Conservation (phyloP, 2,888 invertebrate species). For the Andrena bicolor region DNA sequence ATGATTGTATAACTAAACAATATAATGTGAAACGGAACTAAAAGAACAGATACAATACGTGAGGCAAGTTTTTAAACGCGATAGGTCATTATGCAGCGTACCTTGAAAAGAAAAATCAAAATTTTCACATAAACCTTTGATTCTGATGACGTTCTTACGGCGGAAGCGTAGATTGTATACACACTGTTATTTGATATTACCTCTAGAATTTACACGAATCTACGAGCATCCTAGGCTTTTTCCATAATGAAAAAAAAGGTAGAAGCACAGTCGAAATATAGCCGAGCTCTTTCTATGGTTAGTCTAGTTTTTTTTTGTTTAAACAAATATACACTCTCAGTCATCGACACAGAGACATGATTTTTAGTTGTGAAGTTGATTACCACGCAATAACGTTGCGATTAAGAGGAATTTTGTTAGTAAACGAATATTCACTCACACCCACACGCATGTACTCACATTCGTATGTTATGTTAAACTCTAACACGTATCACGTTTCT, state of each 20-base stretch:
- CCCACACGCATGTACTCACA: constrained; percentile 41
- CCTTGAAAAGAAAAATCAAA: constrained; percentile 13
- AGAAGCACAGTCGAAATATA: constrained; percentile 64
- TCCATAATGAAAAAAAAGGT: constrained; percentile 56
- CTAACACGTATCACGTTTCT: constrained; percentile 70
- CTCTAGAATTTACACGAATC: constrained; percentile 67
- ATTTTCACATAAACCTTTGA: constrained; percentile 72
- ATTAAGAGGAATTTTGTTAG: constrained; percentile 48
- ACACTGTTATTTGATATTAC: constrained; percentile 34
- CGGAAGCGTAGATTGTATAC: constrained; percentile 45
- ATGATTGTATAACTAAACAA: not conserved
- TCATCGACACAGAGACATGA: constrained; percentile 46
- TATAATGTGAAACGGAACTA: not conserved
- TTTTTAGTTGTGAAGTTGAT: constrained; percentile 3
- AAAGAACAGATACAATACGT: not conserved
- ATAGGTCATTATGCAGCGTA: constrained; percentile 1
- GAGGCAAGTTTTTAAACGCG: not conserved
- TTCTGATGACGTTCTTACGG: constrained; percentile 44
- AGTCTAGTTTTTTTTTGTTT: constrained; percentile 16
- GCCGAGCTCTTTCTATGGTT: constrained; percentile 53
- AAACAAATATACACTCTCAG: constrained; percentile 26
- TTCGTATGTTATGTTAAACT: constrained; percentile 57
- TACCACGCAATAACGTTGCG: constrained; percentile 34
- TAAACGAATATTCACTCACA: constrained; percentile 46
- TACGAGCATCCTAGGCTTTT: constrained; percentile 82